Conservation (phyloP, 2,797 vertebrate species). For the Anguilla marmorata region DNA sequence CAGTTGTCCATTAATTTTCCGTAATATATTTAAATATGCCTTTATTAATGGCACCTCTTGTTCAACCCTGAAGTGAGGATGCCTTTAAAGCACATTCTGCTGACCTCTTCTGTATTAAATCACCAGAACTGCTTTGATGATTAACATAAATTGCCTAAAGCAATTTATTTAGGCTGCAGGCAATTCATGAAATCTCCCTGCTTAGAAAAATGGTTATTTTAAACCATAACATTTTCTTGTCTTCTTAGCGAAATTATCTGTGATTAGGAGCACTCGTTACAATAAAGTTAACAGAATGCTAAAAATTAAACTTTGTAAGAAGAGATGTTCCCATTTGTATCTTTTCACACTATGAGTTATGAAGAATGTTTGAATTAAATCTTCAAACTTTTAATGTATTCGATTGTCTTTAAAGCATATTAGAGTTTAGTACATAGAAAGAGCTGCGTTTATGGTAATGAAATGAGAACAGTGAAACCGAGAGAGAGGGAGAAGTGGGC, state of each 20-base stretch:
- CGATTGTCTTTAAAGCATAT: neutral
- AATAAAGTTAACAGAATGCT: neutral
- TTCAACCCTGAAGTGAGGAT: neutral
- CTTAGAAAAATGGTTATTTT: neutral
- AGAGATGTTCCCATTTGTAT: neutral
- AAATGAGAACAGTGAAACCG: neutral
- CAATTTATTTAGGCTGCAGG: neutral
- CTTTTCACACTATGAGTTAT: neutral
- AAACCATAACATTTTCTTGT: neutral
- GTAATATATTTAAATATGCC: neutral
- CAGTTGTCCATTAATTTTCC: neutral
- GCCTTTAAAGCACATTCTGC: neutral
- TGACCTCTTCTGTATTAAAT: neutral
- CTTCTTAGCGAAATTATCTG: neutral
- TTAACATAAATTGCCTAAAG: neutral
- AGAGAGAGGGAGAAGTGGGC: neutral
- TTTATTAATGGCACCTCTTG: neutral
- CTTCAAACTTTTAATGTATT: neutral
- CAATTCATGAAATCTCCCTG: neutral
- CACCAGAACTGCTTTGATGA: neutral
- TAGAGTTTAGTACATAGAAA: neutral
- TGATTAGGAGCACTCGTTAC: neutral
- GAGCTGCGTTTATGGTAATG: neutral
- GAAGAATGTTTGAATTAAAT: neutral
- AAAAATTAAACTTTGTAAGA: neutral